phyloP scores from a whole-genome alignment of 2,797 vertebrate genomes.

The Leptoclinus maculatus region DNA sequence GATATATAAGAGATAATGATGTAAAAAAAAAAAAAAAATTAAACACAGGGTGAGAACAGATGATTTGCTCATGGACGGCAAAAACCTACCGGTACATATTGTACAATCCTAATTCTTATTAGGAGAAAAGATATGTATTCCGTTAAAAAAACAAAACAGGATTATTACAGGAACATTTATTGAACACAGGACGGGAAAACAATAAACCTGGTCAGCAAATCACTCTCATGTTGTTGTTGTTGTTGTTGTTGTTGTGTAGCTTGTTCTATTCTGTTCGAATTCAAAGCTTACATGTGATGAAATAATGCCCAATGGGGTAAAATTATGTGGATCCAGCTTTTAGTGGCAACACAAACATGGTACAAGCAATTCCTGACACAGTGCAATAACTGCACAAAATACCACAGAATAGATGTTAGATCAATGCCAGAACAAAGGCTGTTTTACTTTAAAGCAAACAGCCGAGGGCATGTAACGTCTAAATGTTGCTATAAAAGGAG shows the following conservation, averaged over 20 bases:
- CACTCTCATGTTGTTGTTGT: neutral
- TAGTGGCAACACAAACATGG: neutral
- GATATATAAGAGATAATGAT: slow-evolving; percentile 41
- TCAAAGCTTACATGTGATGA: neutral
- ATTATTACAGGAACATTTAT: neutral
- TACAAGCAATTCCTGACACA: slow-evolving; percentile 22
- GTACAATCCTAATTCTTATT: neutral
- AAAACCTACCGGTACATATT: neutral
- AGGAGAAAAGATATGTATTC: neutral
- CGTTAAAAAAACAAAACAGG: neutral
- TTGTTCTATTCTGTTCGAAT: neutral
- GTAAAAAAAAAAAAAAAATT: slow-evolving; percentile 22
- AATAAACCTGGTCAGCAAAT: slow-evolving; percentile 23
- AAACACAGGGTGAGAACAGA: neutral
- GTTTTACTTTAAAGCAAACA: slow-evolving; percentile 68
- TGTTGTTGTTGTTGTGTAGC: neutral
- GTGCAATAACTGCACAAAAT: slow-evolving; percentile 25
- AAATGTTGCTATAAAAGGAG: slow-evolving; percentile 64
- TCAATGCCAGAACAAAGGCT: slow-evolving; percentile 62
- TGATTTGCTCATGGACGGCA: neutral
- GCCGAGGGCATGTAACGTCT: slow-evolving; percentile 57
- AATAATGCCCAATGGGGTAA: neutral
- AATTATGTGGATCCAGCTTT: neutral
- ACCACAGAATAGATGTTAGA: slow-evolving; percentile 36
- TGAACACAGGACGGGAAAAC: neutral